These are phyloP conservation scores for Alethe castanea DNA, from an alignment of 2,113 vertebrate species.

Conservation along the genomic window DNA sequence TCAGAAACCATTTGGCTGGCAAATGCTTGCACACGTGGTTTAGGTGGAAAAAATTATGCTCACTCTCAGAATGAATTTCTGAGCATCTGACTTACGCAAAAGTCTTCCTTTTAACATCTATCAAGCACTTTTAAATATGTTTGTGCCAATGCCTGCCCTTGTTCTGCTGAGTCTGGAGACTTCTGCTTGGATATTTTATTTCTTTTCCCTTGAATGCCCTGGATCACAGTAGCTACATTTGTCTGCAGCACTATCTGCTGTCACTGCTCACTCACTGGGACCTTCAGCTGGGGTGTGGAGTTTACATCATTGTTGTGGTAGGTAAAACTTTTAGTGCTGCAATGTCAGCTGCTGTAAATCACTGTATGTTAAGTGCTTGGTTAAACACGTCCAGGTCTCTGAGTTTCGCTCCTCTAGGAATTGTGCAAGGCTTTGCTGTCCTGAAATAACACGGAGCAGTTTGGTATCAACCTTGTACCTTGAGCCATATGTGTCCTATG, in stretches of 20 bases:
- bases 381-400: background rate
- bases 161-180: background rate
- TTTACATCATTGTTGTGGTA: rapidly evolving
- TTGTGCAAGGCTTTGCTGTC: background rate
- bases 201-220: background rate
- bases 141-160: background rate
- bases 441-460: rapidly evolving
- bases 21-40: background rate
- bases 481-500: background rate
- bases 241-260: background rate
- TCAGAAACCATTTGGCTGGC: background rate
- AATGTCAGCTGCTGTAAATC: background rate
- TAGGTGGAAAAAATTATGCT: background rate
- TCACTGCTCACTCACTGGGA: background rate
- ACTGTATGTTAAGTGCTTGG: background rate
- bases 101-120: background rate
- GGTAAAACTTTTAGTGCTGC: background rate
- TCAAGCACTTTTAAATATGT: background rate
- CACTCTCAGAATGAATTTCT: background rate
- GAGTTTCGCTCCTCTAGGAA: background rate
- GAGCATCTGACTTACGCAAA: background rate
- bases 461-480: rapidly evolving
- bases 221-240: background rate
- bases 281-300: background rate
- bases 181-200: background rate